These are phyloP conservation scores for zebrafish (Danio rerio) DNA, from an alignment of 2,113 vertebrate species.

Conservation along the genomic window DNA sequence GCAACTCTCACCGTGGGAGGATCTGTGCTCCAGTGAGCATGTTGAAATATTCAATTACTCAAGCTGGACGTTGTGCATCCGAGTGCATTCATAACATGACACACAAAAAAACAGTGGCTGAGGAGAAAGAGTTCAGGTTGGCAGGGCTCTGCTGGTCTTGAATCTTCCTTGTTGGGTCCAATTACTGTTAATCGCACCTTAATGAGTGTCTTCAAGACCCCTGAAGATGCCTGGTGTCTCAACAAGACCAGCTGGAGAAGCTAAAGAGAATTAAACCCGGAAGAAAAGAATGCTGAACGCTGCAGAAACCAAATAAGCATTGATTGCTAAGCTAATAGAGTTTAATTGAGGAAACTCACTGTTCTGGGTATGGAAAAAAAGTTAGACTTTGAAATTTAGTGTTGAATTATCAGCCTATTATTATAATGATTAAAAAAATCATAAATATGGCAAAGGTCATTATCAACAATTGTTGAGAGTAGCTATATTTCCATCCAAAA, in stretches of 20 bases:
- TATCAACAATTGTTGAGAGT: background rate
- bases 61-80: slow-evolving; percentile 38
- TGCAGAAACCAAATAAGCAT: slow-evolving; percentile 14
- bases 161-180: slow-evolving; percentile 28
- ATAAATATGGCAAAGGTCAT: background rate
- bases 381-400: too few species aligned
- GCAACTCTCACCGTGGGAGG: slow-evolving; percentile 26
- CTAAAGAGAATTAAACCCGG: slow-evolving; percentile 9
- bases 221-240: slow-evolving; percentile 21
- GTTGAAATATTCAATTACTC: slow-evolving; percentile 54
- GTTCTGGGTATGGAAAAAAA: background rate
- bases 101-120: slow-evolving; percentile 15
- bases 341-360: background rate
- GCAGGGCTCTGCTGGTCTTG: background rate
- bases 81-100: slow-evolving; percentile 38
- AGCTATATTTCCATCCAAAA: too few species aligned
- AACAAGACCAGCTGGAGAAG: slow-evolving; percentile 13
- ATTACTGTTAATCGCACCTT: slow-evolving; percentile 44
- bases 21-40: slow-evolving; percentile 40
- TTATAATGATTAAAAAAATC: background rate
- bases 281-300: background rate
- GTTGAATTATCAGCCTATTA: too few species aligned
- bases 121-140: background rate
- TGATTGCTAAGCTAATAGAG: background rate
- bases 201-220: slow-evolving; percentile 27